Conservation (phyloP, 2,888 invertebrate species). For the Rosalia funebris region DNA sequence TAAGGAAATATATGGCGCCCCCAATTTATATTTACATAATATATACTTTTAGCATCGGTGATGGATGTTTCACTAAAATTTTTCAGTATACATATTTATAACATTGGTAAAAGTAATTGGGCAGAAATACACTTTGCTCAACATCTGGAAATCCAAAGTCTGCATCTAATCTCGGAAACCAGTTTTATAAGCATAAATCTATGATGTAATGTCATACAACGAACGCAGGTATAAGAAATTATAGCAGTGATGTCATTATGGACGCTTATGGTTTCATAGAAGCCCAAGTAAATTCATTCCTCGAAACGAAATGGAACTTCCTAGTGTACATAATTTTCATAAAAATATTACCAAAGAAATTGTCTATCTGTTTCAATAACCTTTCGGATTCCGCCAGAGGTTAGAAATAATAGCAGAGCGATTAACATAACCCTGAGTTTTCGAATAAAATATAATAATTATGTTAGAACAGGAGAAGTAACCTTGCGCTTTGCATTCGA, state of each 20-base stretch:
- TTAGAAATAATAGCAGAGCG: background rate
- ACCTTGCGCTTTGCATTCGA: slow-evolving; percentile 6
- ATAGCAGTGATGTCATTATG: background rate
- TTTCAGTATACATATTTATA: too few relatives aligned
- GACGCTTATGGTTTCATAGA: background rate
- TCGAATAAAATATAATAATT: background rate
- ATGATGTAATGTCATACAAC: background rate
- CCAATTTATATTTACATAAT: too few relatives aligned
- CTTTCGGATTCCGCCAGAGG: background rate
- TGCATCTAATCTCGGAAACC: background rate
- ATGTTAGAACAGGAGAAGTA: background rate
- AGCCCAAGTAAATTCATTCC: too few relatives aligned
- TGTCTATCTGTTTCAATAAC: background rate
- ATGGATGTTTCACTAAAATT: too few relatives aligned
- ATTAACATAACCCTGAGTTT: slow-evolving; percentile 11
- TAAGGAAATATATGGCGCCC: too few relatives aligned
- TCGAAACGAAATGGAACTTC: too few relatives aligned
- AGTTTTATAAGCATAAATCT: background rate
- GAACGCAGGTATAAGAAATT: background rate
- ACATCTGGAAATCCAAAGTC: background rate
- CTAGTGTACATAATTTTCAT: too few relatives aligned
- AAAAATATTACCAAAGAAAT: too few relatives aligned
- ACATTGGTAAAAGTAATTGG: too few relatives aligned
- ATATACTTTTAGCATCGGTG: too few relatives aligned
- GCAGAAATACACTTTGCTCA: too few relatives aligned